Conservation (phyloP, 2,113 vertebrate genomes). For the Cyprinus carpio region DNA sequence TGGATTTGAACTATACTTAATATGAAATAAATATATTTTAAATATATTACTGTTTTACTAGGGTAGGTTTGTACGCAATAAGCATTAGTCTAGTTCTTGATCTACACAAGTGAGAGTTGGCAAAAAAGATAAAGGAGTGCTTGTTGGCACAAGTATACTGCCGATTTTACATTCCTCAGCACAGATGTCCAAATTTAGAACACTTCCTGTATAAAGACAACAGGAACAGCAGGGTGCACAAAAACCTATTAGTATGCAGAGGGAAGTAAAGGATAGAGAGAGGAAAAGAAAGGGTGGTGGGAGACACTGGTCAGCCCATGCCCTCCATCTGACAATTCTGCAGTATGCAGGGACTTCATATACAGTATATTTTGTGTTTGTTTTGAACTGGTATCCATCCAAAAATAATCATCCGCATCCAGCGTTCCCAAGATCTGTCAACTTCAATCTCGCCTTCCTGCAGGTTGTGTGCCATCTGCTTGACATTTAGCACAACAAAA, state of each 20-base stretch:
- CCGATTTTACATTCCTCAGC: conserved; percentile 16
- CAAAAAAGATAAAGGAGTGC: not conserved
- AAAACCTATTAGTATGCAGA: conserved; percentile 50
- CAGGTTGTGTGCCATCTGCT: not conserved
- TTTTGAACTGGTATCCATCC: conserved; percentile 28
- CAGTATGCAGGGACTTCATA: conserved; percentile 34
- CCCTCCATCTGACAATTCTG: conserved; percentile 59
- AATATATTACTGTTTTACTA: too few relatives aligned
- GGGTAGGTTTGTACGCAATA: not conserved
- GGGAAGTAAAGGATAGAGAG: not conserved
- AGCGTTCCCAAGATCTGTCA: not conserved
- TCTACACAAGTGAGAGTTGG: not conserved
- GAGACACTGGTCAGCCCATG: conserved; percentile 21
- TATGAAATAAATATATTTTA: too few relatives aligned
- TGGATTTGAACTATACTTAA: too few relatives aligned
- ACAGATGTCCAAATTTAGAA: conserved; percentile 36
- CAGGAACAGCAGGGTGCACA: conserved; percentile 26
- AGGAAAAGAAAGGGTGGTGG: not conserved
- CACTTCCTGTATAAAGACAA: conserved; percentile 23
- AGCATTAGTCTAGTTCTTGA: not conserved
- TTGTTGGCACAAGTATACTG: not conserved
- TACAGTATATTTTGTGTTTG: conserved; percentile 22
- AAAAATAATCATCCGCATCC: conserved; percentile 11
- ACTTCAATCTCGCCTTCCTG: not conserved
- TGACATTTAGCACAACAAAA: not conserved